Conservation (phyloP, 2,888 invertebrate genomes). For the Fragum sueziense region DNA sequence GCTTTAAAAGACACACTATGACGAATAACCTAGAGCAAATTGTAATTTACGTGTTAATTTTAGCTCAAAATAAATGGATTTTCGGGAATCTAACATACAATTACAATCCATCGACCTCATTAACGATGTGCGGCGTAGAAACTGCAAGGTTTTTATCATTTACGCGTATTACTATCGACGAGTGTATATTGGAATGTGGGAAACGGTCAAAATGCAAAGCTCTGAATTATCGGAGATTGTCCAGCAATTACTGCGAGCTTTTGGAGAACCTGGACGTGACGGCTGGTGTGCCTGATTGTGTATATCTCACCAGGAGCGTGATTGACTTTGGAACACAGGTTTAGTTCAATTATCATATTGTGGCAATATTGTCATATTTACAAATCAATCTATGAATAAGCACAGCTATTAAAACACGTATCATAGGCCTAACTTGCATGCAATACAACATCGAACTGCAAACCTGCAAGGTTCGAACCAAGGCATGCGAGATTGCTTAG, state of each 20-base stretch:
- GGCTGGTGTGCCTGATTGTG: not conserved
- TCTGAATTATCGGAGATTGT: not conserved
- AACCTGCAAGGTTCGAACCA: too few relatives aligned
- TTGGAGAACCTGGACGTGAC: not conserved
- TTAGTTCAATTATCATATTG: too few relatives aligned
- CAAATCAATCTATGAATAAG: too few relatives aligned
- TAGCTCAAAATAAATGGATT: too few relatives aligned
- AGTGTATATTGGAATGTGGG: constrained; percentile 2
- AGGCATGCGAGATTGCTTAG: too few relatives aligned
- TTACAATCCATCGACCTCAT: not conserved
- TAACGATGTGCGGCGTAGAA: not conserved
- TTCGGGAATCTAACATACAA: not conserved
- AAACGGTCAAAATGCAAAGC: constrained; percentile 2
- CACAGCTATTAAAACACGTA: too few relatives aligned
- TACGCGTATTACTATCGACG: not conserved
- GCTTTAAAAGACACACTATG: too few relatives aligned
- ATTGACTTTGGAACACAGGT: not conserved
- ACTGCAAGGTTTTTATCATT: not conserved
- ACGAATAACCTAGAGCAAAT: too few relatives aligned
- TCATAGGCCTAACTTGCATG: too few relatives aligned
- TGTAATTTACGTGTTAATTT: too few relatives aligned
- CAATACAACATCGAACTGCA: too few relatives aligned
- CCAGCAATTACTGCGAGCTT: constrained; percentile 13
- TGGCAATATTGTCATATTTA: too few relatives aligned
- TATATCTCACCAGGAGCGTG: not conserved